Evolutionary conservation across 2,797 vertebrate species (phyloP), one percentile per base, ranked within the genome.

Genomic region (Scolopax bukidnonensis): DNA sequence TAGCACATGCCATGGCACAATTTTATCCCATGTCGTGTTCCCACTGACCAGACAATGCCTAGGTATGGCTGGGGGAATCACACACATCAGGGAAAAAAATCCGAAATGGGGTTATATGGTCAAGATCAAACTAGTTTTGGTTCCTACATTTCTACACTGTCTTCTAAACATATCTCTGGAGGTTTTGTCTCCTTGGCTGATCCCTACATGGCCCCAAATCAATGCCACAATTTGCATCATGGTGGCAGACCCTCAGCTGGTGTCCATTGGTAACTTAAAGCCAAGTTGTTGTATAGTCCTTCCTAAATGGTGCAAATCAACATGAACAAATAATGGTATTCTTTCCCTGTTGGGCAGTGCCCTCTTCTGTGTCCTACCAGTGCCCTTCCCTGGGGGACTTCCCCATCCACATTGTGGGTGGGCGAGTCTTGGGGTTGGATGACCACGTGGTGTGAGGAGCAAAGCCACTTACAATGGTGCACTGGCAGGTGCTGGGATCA

Each of bases 361-460:
- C 43, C 12, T 73, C 15, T 71, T 27, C 38, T 0, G 1, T 19
- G 6, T 28, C 65, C 32, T 28, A 43, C 25, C 48, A 69, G 24
- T 50, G 48, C 11, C 40, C 36, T 73, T 47, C 20, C 12, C 50
- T 16, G 28, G n/a, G 28, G 41, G 9, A 32, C 43, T 43, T 43
- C 24, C 8, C 14, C 54, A 50, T 0, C 17, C 7, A 15, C 10
- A 2, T 3, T 6, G 14, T 10, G 27, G 6, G 16, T 59, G 38
- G 53, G 30, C 64, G 21, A 77, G 15, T 19, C 11, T 38, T 33
- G 20, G 25, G 18, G 16, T 19, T 1, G 5, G 36, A 6, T 61
- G 53, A 27, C 41, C 15, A 3, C 1, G 1, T 0, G 13, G 10
- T 1, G 2, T 41, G 50, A 3, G 7, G 20, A 54, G 19, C 20